phyloP scores from a whole-genome alignment of 1,140 invertebrate genomes.

The Paracyclopina nana region DNA sequence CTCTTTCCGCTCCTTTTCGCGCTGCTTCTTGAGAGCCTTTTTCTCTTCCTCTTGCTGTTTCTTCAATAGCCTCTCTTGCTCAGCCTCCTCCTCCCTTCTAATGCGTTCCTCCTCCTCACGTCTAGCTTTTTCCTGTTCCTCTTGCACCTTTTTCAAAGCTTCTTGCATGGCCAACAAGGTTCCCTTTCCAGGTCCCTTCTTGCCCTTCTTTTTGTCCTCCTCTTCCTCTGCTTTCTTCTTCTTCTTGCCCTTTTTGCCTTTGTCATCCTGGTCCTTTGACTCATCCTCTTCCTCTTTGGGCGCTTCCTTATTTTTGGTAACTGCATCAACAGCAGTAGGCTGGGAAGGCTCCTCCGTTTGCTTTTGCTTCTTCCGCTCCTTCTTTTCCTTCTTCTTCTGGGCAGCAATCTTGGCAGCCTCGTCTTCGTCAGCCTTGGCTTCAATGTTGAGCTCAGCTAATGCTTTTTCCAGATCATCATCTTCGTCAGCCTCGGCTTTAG shows the following conservation, averaged over 20 bases:
- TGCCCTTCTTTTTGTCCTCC: conserved; percentile 17
- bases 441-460: conserved; percentile 36
- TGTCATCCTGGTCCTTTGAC: conserved; percentile 21
- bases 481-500: conserved; percentile 34
- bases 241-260: conserved; percentile 18
- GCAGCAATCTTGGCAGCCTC: conserved; percentile 54
- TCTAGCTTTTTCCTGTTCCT: conserved; percentile 45
- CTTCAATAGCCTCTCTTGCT: conserved; percentile 23
- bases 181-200: conserved; percentile 19
- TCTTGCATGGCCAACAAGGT: conserved; percentile 14
- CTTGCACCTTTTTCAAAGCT: conserved; percentile 37
- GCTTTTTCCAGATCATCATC: conserved; percentile 66
- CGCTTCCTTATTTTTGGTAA: conserved; percentile 12
- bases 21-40: conserved; percentile 76
- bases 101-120: conserved; percentile 29
- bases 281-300: conserved; percentile 16
- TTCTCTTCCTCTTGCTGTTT: conserved; percentile 50
- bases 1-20: conserved; percentile 83
- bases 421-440: conserved; percentile 34
- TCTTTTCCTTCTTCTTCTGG: conserved; percentile 60
- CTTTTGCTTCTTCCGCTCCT: conserved; percentile 57
- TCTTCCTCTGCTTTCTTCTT: conserved; percentile 21
- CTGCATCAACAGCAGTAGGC: background rate
- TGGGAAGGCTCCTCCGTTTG: conserved; percentile 27
- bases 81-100: conserved; percentile 42